These are phyloP conservation scores for Dendrolimus pini DNA, from an alignment of 2,888 invertebrate genomes.

Conservation along the genomic window DNA sequence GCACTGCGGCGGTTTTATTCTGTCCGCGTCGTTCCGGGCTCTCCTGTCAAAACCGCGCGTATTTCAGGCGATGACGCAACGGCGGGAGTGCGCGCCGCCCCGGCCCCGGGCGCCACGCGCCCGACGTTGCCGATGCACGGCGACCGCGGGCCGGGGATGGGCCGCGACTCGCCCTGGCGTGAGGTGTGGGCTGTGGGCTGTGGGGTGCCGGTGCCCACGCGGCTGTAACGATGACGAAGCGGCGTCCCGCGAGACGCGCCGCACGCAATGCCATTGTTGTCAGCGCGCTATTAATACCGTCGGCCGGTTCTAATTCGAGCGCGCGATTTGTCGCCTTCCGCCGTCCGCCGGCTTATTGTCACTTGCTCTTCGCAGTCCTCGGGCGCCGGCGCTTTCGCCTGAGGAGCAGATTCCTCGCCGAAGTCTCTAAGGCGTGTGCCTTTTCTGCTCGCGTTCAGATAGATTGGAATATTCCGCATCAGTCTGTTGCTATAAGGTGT, in stretches of 20 bases:
- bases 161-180: slow-evolving; percentile 43
- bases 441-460: no score
- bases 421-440: no score
- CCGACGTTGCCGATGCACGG: background rate
- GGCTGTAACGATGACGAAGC: background rate
- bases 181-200: slow-evolving; percentile 39
- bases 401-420: no score
- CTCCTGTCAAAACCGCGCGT: slow-evolving; percentile 34
- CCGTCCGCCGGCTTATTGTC: background rate
- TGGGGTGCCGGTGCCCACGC: slow-evolving; percentile 11
- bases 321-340: background rate
- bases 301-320: background rate
- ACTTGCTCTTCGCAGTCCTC: slow-evolving; percentile 1
- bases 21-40: slow-evolving; percentile 38
- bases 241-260: slow-evolving; percentile 19
- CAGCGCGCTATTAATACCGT: slow-evolving; percentile 9
- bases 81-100: slow-evolving; percentile 28
- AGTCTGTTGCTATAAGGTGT: no score
- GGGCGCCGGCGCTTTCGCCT: background rate
- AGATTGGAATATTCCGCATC: no score
- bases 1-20: slow-evolving; percentile 41
- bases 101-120: slow-evolving; percentile 34
- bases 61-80: slow-evolving; percentile 55
- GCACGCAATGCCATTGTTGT: background rate
- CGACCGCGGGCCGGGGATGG: slow-evolving; percentile 27